These are phyloP conservation scores for Otus sunia DNA, from an alignment of 2,113 vertebrate genomes.

Conservation along the genomic window DNA sequence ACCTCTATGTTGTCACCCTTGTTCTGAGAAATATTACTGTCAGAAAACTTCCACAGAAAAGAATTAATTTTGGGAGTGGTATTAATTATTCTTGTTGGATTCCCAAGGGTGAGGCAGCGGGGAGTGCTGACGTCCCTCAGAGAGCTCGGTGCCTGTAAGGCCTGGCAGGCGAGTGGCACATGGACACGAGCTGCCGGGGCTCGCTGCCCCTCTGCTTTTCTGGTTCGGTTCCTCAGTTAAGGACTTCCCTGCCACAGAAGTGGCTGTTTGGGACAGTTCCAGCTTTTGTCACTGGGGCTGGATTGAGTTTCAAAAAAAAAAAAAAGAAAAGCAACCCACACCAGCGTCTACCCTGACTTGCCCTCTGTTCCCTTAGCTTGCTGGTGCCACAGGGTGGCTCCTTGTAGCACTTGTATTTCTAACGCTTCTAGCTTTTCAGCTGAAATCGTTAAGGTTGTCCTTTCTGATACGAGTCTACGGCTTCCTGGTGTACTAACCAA, in stretches of 20 bases:
- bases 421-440: background rate
- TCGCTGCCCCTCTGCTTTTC: background rate
- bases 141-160: background rate
- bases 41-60: background rate
- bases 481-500: background rate
- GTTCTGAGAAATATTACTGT: background rate
- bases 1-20: background rate
- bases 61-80: background rate
- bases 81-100: background rate
- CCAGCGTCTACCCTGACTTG: background rate
- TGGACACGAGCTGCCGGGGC: background rate
- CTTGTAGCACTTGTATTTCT: constrained; percentile 35
- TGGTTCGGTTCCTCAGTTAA: background rate
- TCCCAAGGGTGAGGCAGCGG: fast-evolving
- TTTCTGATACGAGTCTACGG: background rate
- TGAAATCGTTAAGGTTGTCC: background rate
- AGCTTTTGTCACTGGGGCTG: background rate
- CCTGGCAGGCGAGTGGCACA: background rate
- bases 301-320: background rate
- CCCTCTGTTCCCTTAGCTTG: constrained; percentile 39
- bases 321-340: background rate
- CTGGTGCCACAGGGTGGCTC: constrained; percentile 69
- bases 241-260: background rate
- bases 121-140: background rate
- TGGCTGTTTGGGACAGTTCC: constrained; percentile 5